Evolutionary conservation across 2,888 invertebrate genomes (phyloP).

Genomic region (Cataglyphis cursor): DNA sequence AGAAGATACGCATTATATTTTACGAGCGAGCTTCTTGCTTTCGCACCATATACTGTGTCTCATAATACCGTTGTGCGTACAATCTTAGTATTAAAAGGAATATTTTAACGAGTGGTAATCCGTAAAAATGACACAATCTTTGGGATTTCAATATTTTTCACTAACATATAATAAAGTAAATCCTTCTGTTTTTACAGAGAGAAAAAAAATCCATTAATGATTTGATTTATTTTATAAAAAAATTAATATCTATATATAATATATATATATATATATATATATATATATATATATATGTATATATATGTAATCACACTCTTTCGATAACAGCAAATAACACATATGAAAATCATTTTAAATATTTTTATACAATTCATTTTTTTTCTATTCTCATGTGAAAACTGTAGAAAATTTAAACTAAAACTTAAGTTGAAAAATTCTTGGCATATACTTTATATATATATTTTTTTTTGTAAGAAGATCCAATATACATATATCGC

Average conservation of each 20-base stretch:
- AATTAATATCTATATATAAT: too few species aligned
- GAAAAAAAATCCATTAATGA: not conserved
- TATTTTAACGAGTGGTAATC: constrained; percentile 67
- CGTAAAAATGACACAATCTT: constrained; percentile 62
- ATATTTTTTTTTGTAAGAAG: too few species aligned
- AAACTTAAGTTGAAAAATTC: not conserved
- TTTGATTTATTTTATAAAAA: too few species aligned
- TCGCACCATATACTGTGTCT: constrained; percentile 76
- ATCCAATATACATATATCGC: not conserved
- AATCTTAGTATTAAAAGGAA: constrained; percentile 70
- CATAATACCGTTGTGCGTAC: constrained; percentile 71
- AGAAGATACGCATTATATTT: constrained; percentile 85
- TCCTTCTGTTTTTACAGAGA: not conserved
- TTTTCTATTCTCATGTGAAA: not conserved
- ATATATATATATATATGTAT: too few species aligned
- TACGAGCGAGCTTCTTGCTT: constrained; percentile 79
- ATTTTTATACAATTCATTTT: not conserved
- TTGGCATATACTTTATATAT: not conserved
- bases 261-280: too few species aligned
- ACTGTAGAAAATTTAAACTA: not conserved
- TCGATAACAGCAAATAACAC: not conserved
- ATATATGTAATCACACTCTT: not conserved
- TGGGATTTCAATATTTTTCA: constrained; percentile 24
- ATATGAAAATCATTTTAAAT: not conserved
- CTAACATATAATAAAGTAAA: constrained; percentile 10